A percentile compares a stretch with the other conserved stretches of the same genome.
Evolutionary conservation across 2,113 vertebrate genomes (phyloP).

Genomic region (Brienomyrus longianalis): DNA sequence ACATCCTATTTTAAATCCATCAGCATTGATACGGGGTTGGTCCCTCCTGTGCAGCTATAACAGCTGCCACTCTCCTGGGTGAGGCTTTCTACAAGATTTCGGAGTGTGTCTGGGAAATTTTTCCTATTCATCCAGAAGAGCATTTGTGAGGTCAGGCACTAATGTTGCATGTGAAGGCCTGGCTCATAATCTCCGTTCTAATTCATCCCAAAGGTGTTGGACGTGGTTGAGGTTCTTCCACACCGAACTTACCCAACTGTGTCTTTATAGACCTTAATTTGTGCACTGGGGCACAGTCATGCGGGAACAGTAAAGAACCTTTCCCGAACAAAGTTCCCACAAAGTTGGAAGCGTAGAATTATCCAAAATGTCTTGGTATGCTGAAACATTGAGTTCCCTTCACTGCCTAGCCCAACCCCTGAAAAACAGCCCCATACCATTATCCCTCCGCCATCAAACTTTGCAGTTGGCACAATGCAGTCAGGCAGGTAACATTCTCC

Average conservation of each 20-base stretch:
- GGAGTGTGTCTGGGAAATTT: neutral
- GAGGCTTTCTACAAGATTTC: neutral
- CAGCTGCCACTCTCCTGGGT: neutral
- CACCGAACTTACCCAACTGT: too few species aligned
- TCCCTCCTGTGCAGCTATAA: neutral
- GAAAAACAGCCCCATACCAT: neutral
- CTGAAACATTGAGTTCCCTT: neutral
- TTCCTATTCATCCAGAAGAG: neutral
- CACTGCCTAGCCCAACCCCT: neutral
- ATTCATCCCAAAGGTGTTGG: neutral
- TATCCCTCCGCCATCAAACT: neutral
- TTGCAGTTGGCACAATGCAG: neutral
- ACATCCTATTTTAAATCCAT: neutral
- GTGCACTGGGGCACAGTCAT: neutral
- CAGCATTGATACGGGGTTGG: neutral
- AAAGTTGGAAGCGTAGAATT: neutral
- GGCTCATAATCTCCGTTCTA: neutral
- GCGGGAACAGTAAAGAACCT: neutral
- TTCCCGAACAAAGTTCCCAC: neutral
- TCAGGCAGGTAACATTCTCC: neutral
- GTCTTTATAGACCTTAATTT: too few species aligned
- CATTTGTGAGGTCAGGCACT: neutral
- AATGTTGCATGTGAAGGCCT: neutral
- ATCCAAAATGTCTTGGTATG: too few species aligned
- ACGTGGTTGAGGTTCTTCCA: too few species aligned